These are phyloP conservation scores for Rhingia campestris DNA, from an alignment of 2,888 invertebrate species.

Conservation along the genomic window DNA sequence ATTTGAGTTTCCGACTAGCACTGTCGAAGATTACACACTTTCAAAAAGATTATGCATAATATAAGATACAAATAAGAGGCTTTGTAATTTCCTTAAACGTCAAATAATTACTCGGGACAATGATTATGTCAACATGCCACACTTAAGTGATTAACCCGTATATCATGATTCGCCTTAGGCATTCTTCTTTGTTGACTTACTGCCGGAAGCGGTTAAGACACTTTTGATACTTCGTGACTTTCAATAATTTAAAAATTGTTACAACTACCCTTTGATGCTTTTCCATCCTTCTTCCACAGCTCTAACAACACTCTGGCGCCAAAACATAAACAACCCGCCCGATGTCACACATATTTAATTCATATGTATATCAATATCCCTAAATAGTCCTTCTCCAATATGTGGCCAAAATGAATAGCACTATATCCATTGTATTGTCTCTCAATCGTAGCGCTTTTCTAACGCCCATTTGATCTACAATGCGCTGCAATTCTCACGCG, in stretches of 20 bases:
- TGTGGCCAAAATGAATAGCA: conserved; percentile 44
- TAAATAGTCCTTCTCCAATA: conserved; percentile 6
- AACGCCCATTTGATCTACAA: conserved; percentile 67
- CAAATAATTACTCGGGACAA: no score
- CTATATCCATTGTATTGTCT: conserved; percentile 63
- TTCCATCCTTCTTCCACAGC: not conserved
- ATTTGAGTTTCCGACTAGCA: no score
- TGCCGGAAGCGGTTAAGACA: conserved; percentile 33
- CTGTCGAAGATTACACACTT: not conserved
- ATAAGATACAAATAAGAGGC: not conserved
- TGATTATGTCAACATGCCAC: no score
- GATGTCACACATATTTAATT: conserved; percentile 6
- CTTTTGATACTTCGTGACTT: conserved; percentile 40
- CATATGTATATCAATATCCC: conserved; percentile 58
- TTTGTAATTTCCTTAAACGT: no score
- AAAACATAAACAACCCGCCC: conserved; percentile 6
- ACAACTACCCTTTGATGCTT: conserved; percentile 29
- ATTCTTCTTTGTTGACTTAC: conserved; percentile 7
- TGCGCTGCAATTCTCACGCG: conserved; percentile 44
- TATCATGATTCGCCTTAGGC: not conserved
- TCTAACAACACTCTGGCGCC: not conserved
- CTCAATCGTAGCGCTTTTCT: conserved; percentile 45
- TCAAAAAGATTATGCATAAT: not conserved
- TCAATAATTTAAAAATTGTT: not conserved
- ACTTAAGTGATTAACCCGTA: no score